Base-by-base conservation (phyloP, 1,140 invertebrate genomes). In the Papilio polytes region DNA sequence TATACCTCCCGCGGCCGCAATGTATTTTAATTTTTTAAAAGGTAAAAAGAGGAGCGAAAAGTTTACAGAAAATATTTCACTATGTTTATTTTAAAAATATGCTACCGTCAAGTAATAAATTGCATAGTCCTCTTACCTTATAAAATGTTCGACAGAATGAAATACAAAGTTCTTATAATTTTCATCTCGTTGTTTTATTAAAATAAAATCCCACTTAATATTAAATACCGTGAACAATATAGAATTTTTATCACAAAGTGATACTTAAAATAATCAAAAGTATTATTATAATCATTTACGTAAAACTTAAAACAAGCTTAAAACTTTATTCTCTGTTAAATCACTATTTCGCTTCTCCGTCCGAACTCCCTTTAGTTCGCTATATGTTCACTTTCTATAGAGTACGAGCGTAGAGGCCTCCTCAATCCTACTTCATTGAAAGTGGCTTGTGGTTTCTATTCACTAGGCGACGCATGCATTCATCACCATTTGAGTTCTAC, bases 1-100 rank as follows among this genome's bases (percentile, higher is more conserved):
- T 56, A 2, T 56, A n/a, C n/a, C 53, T 56, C 53, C 53, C n/a
- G n/a, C n/a, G n/a, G 53, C 53, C n/a, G 6, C 53, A 56, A 56
- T 56, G 53, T 7, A 56, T 20, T 56, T 56, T 26, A 63, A 63
- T 63, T 63, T 63, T 63, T 63, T 12, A 26, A 63, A 26, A 0
- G 59, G 9, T 2, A 26, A 63, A 63, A 63, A 63, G 20, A 26
- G 20, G 59, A 63, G 10, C 22, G 59, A 63, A 26, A 63, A 13
- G 59, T 26, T 63, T 63, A 63, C 22, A 63, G 59, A 13, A 56
- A 56, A 63, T 63, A 63, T 63, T 63, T 26, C 59, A 63, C 22
- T 31, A 26, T 63, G 59, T 63, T 63, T 63, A 63, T 63, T 63
- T 63, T 63, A 63, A 63, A 63, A 63, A 63, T 63, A 63, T 63